Conservation (phyloP, 2,888 invertebrate genomes). For the Marronus borbonicus region DNA sequence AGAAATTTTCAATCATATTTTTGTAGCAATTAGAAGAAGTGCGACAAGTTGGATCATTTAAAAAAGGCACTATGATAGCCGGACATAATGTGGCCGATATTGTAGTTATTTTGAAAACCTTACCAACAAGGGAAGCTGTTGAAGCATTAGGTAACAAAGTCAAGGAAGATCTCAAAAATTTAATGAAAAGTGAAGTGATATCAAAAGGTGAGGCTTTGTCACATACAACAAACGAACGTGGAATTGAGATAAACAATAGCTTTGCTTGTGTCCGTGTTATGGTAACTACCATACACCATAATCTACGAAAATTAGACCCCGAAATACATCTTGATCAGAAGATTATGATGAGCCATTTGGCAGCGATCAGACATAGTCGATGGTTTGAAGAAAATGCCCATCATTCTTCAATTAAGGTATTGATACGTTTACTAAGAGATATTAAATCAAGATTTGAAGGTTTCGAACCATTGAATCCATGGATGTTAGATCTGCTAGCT, state of each 20-base stretch:
- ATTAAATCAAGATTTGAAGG: constrained; percentile 92
- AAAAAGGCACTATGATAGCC: constrained; percentile 97
- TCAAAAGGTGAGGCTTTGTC: constrained; percentile 75
- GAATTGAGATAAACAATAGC: constrained; percentile 90
- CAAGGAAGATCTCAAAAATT: constrained; percentile 87
- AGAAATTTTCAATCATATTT: constrained; percentile 54
- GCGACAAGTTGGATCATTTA: constrained; percentile 97
- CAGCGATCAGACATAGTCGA: constrained; percentile 94
- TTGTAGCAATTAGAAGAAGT: constrained; percentile 92
- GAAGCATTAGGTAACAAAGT: constrained; percentile 92
- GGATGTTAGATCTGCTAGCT: constrained; percentile 96
- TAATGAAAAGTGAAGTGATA: constrained; percentile 77
- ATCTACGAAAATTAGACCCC: constrained; percentile 93
- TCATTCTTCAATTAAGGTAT: constrained; percentile 92
- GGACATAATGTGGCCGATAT: constrained; percentile 97
- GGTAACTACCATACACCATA: constrained; percentile 95
- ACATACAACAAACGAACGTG: constrained; percentile 79
- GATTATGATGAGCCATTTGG: constrained; percentile 90
- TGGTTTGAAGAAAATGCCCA: constrained; percentile 99
- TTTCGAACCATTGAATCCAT: constrained; percentile 91
- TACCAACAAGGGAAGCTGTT: constrained; percentile 96
- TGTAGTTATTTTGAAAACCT: constrained; percentile 95
- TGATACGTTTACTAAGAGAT: constrained; percentile 95
- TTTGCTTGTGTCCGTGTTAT: constrained; percentile 92
- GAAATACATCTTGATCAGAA: constrained; percentile 84